These are phyloP conservation scores for Tinea semifulvella DNA, from an alignment of 2,888 invertebrate species.

Conservation along the genomic window DNA sequence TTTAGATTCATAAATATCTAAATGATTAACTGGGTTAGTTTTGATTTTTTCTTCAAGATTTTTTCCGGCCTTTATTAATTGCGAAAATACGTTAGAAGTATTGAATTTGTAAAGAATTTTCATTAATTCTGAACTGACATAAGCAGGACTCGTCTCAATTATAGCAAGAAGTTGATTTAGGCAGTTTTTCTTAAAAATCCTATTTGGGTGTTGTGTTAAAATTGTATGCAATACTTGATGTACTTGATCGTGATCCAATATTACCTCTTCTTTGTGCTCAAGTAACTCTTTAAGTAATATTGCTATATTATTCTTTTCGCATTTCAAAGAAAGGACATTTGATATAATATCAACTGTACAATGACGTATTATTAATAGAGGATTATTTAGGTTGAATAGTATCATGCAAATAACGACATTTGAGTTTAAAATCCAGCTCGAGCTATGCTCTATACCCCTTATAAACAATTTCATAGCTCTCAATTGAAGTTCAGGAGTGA, in stretches of 20 bases:
- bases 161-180: constrained; percentile 40
- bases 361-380: constrained; percentile 61
- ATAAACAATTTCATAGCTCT: constrained; percentile 52
- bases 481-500: constrained; percentile 58
- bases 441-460: constrained; percentile 35
- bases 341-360: constrained; percentile 63
- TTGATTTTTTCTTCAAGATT: constrained; percentile 26
- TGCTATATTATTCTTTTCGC: constrained; percentile 38
- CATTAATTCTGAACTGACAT: constrained; percentile 54
- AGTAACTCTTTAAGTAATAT: constrained; percentile 54
- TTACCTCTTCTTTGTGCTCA: constrained; percentile 66
- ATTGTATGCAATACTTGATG: constrained; percentile 70
- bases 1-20: constrained; percentile 60
- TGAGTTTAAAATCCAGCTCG: constrained; percentile 46
- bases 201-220: constrained; percentile 60
- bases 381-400: constrained; percentile 64
- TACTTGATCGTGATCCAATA: constrained; percentile 73
- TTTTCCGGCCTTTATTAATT: constrained; percentile 37
- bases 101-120: constrained; percentile 54
- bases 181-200: constrained; percentile 44
- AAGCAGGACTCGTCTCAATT: constrained; percentile 43
- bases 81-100: constrained; percentile 46
- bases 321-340: constrained; percentile 33
- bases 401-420: constrained; percentile 61
- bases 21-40: no score